Evolutionary conservation across 2,113 vertebrate genomes (phyloP).

Genomic region (Tyto alba): DNA sequence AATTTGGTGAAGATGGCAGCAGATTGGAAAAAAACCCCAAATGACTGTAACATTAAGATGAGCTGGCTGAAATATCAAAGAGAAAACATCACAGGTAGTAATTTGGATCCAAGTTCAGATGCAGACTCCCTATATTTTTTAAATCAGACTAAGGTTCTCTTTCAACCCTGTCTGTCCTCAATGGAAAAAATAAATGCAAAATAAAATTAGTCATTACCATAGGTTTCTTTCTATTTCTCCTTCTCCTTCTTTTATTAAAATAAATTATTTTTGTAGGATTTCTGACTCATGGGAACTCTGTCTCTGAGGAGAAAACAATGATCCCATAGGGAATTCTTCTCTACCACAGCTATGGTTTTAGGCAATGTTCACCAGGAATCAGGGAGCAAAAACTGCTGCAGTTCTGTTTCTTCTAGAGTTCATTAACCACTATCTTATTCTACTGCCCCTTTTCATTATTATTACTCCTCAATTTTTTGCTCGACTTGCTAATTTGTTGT

Average conservation of each 20-base stretch:
- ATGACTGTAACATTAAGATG: not conserved
- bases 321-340: not conserved
- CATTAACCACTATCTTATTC: not conserved
- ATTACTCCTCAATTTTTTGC: not conserved
- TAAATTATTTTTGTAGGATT: not conserved
- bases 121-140: not conserved
- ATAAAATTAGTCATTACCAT: not conserved
- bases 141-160: not conserved
- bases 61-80: not conserved
- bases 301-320: not conserved
- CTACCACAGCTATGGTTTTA: not conserved
- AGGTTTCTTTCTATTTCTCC: not conserved
- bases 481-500: not conserved
- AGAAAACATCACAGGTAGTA: not conserved
- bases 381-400: not conserved
- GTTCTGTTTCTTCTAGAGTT: not conserved
- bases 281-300: not conserved
- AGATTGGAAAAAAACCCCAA: not conserved
- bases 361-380: not conserved
- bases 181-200: not conserved
- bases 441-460: not conserved
- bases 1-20: not conserved
- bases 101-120: not conserved
- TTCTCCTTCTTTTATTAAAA: not conserved
- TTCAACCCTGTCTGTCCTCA: not conserved